Evolutionary conservation across 2,113 vertebrate species (phyloP).

Genomic region (Nettapus auritus): DNA sequence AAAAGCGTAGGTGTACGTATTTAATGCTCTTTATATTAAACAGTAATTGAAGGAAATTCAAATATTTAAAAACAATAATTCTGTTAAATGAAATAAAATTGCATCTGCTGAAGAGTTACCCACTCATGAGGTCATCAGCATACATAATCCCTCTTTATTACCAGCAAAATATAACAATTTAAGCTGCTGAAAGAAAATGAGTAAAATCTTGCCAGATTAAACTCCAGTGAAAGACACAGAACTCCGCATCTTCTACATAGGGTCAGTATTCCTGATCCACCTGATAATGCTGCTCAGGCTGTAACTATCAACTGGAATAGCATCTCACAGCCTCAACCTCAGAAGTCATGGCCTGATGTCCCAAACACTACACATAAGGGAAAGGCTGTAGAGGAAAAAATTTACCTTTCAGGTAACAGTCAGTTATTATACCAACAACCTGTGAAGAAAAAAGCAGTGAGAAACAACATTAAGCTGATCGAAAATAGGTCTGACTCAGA

Average conservation of each 20-base stretch:
- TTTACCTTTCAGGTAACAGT: background rate
- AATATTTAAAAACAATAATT: background rate
- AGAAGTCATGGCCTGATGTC: fast-evolving
- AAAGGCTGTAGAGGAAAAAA: background rate
- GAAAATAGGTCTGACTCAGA: background rate
- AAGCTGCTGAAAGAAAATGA: background rate
- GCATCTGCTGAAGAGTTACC: background rate
- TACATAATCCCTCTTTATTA: background rate
- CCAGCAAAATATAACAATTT: background rate
- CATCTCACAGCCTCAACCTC: fast-evolving
- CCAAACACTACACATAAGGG: fast-evolving
- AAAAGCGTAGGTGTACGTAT: background rate
- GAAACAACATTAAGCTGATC: background rate
- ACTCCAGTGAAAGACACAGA: background rate
- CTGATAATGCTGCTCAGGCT: background rate
- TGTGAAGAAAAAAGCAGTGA: background rate
- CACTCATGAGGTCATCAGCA: background rate
- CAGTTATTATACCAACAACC: background rate
- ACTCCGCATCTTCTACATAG: background rate
- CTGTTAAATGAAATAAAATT: background rate
- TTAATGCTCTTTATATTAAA: fast-evolving
- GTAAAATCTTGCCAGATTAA: background rate
- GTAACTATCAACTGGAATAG: background rate
- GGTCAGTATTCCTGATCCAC: background rate
- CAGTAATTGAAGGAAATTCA: background rate